These are phyloP conservation scores for Caenorhabditis sp. DNA, from an alignment of 2,888 invertebrate species.

Conservation along the genomic window DNA sequence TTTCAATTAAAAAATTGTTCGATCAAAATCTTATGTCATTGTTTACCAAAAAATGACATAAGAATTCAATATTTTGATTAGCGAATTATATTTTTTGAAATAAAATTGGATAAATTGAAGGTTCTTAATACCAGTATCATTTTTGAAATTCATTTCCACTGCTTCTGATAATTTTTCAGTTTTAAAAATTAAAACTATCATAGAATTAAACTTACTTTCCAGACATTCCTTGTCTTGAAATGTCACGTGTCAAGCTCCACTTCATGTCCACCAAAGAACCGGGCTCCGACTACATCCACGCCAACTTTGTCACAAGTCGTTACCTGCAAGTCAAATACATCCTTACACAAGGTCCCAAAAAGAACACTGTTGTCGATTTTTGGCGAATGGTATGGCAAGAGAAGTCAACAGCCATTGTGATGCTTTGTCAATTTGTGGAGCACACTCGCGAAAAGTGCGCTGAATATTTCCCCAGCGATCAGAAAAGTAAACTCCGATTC, in stretches of 20 bases:
- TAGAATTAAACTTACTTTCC: too few relatives aligned
- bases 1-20: too few relatives aligned
- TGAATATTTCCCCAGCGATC: slow-evolving; percentile 37
- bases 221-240: slow-evolving; percentile 46
- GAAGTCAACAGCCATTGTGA: slow-evolving; percentile 30
- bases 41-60: too few relatives aligned
- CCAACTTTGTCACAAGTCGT: slow-evolving; percentile 33
- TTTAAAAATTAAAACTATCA: too few relatives aligned
- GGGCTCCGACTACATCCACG: slow-evolving; percentile 40
- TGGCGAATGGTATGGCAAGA: slow-evolving; percentile 53
- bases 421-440: slow-evolving; percentile 44
- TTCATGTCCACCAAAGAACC: slow-evolving; percentile 17
- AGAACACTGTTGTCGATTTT: slow-evolving; percentile 34
- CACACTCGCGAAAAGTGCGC: slow-evolving; percentile 34
- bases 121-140: too few relatives aligned
- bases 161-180: too few relatives aligned
- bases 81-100: too few relatives aligned
- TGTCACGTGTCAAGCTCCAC: slow-evolving; percentile 26
- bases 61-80: too few relatives aligned
- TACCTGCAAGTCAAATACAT: slow-evolving; percentile 38
- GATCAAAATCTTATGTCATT: too few relatives aligned
- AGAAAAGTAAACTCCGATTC: slow-evolving; percentile 9
- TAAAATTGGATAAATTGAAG: too few relatives aligned
- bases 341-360: slow-evolving; percentile 44
- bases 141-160: too few relatives aligned